Percentiles rank a stretch among this genome's conserved stretches.
Conservation (phyloP, 2,888 invertebrate species). For the Syritta pipiens region DNA sequence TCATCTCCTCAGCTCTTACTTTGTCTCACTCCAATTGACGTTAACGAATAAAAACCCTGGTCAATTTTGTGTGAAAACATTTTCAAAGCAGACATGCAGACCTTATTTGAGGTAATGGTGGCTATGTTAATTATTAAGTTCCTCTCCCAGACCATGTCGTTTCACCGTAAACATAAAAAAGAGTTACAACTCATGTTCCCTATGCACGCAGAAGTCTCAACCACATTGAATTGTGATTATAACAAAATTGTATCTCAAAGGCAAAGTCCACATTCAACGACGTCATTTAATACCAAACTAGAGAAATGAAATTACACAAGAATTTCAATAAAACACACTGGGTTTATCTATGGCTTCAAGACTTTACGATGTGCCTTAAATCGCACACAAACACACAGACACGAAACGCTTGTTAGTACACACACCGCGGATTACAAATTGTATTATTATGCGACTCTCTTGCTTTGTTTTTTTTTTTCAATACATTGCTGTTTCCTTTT, state of each 20-base stretch:
- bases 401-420: slow-evolving; percentile 37
- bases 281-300: slow-evolving; percentile 36
- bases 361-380: slow-evolving; percentile 40
- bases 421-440: slow-evolving; percentile 65
- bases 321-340: slow-evolving; percentile 48
- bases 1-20: too few species aligned
- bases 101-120: too few species aligned
- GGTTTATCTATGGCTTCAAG: slow-evolving; percentile 56
- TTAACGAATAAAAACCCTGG: too few species aligned
- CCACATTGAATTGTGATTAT: slow-evolving; percentile 22
- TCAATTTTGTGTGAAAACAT: too few species aligned
- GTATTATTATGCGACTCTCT: slow-evolving; percentile 58
- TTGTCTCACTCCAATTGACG: too few species aligned
- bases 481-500: not conserved
- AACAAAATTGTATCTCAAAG: slow-evolving; percentile 19
- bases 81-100: too few species aligned
- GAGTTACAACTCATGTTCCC: too few species aligned
- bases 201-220: too few species aligned
- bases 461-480: slow-evolving; percentile 23
- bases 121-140: too few species aligned
- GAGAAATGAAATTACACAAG: slow-evolving; percentile 48
- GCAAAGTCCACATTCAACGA: slow-evolving; percentile 1
- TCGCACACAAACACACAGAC: slow-evolving; percentile 38
- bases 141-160: too few species aligned
- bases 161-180: too few species aligned